Evolutionary conservation across 2,888 invertebrate genomes (phyloP).

Genomic region (Drosophila vallismaia): DNA sequence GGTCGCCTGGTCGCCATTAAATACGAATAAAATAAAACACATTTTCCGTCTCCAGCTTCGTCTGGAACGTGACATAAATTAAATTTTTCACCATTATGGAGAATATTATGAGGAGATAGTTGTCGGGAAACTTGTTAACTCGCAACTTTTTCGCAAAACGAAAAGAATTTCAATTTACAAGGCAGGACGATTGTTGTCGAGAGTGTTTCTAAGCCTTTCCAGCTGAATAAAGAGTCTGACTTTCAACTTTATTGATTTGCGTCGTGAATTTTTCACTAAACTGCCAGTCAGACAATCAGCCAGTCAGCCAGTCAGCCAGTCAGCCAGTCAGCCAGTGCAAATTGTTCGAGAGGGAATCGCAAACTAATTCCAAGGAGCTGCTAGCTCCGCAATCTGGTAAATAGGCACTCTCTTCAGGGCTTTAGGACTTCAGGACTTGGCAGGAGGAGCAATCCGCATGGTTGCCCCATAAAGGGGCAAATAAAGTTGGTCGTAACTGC

Average conservation of each 20-base stretch:
- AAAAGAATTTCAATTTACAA: constrained; percentile 67
- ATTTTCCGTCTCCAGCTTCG: constrained; percentile 11
- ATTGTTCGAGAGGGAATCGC: neutral
- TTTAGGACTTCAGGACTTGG: neutral
- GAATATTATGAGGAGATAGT: constrained; percentile 35
- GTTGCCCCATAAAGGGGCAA: neutral
- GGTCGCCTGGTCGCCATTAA: constrained; percentile 43
- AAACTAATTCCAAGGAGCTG: constrained; percentile 27
- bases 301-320: no score
- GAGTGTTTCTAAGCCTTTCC: neutral
- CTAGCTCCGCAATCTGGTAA: constrained; percentile 16
- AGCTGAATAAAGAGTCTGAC: constrained; percentile 14
- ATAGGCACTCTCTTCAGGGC: constrained; percentile 13
- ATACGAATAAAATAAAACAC: constrained; percentile 33
- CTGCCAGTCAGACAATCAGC: neutral
- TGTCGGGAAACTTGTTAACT: constrained; percentile 18
- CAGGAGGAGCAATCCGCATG: neutral
- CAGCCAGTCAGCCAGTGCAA: neutral
- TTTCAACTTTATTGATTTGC: constrained; percentile 27
- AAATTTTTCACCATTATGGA: constrained; percentile 61
- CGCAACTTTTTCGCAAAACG: constrained; percentile 28
- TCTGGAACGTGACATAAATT: constrained; percentile 71
- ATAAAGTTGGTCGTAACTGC: constrained; percentile 35
- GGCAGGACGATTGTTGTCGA: no score
- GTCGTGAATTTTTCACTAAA: constrained; percentile 22